A percentile compares a stretch with the other conserved stretches of the same genome.
These are phyloP conservation scores for Mionectes macconnelli DNA, from an alignment of 2,113 vertebrate species.

Conservation along the genomic window DNA sequence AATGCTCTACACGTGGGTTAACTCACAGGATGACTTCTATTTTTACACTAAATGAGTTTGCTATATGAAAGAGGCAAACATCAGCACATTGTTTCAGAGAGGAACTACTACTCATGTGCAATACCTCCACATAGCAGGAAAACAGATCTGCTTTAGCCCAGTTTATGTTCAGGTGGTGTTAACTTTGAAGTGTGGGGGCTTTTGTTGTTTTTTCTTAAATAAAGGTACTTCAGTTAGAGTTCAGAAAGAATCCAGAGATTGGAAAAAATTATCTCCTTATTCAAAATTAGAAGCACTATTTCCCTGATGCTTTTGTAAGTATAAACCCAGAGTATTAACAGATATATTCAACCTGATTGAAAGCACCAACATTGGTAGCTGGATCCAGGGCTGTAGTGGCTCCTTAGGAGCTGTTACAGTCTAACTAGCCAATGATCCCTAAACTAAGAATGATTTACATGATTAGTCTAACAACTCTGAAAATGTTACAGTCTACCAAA, in stretches of 20 bases:
- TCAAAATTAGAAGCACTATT: background rate
- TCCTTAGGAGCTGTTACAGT: background rate
- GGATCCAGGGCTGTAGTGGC: background rate
- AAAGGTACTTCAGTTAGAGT: background rate
- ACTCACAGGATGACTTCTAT: background rate
- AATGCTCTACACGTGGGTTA: background rate
- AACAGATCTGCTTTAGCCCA: background rate
- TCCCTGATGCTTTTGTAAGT: background rate
- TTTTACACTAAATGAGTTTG: background rate
- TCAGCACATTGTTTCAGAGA: background rate
- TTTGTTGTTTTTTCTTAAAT: background rate
- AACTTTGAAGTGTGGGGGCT: background rate
- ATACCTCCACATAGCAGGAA: background rate
- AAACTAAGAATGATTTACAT: slow-evolving; percentile 31
- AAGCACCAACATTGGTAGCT: background rate
- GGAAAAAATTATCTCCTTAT: background rate
- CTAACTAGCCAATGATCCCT: slow-evolving; percentile 9
- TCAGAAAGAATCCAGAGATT: background rate
- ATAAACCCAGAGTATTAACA: background rate
- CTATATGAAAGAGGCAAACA: background rate
- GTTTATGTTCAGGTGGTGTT: fast-evolving
- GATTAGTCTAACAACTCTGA: slow-evolving; percentile 8
- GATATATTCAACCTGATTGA: background rate
- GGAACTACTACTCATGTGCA: background rate
- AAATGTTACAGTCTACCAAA: slow-evolving; percentile 5